These are phyloP conservation scores for Megastigmus dorsalis DNA, from an alignment of 2,888 invertebrate genomes.

Conservation along the genomic window DNA sequence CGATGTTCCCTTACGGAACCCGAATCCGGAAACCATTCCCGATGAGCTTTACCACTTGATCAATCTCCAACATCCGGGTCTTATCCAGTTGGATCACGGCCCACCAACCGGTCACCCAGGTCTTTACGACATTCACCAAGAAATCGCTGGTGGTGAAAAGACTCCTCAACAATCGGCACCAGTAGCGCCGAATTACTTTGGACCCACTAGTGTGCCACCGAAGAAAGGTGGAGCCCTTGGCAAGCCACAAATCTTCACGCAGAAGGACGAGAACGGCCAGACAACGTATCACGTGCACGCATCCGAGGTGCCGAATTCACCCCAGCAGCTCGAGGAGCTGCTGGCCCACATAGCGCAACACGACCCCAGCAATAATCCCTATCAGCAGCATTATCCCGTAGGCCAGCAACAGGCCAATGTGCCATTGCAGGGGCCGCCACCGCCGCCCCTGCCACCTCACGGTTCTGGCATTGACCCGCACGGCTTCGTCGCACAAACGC, in stretches of 20 bases:
- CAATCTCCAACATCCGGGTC: constrained; percentile 68
- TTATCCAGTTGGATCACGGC: constrained; percentile 63
- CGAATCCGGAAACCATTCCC: constrained; percentile 54
- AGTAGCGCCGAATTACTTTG: constrained; percentile 62
- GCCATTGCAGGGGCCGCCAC: constrained; percentile 57
- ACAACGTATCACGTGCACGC: constrained; percentile 71
- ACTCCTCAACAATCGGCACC: constrained; percentile 53
- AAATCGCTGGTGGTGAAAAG: constrained; percentile 62
- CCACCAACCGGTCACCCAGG: constrained; percentile 65
- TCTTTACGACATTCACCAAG: constrained; percentile 68
- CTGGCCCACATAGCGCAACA: constrained; percentile 71
- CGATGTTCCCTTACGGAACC: constrained; percentile 49
- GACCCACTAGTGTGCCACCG: constrained; percentile 62
- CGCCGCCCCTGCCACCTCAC: constrained; percentile 61
- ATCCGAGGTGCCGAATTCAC: constrained; percentile 67
- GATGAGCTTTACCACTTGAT: constrained; percentile 69
- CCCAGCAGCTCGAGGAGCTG: constrained; percentile 71
- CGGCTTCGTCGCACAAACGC: constrained; percentile 67
- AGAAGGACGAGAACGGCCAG: constrained; percentile 69
- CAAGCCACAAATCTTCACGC: constrained; percentile 67
- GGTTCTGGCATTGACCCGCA: constrained; percentile 67
- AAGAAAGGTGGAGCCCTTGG: constrained; percentile 60
- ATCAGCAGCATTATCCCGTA: constrained; percentile 67
- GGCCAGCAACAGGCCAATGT: constrained; percentile 62
- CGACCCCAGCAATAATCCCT: constrained; percentile 68